Base-by-base conservation (phyloP, 2,113 vertebrate genomes). In the Protomyctophum bolini region DNA sequence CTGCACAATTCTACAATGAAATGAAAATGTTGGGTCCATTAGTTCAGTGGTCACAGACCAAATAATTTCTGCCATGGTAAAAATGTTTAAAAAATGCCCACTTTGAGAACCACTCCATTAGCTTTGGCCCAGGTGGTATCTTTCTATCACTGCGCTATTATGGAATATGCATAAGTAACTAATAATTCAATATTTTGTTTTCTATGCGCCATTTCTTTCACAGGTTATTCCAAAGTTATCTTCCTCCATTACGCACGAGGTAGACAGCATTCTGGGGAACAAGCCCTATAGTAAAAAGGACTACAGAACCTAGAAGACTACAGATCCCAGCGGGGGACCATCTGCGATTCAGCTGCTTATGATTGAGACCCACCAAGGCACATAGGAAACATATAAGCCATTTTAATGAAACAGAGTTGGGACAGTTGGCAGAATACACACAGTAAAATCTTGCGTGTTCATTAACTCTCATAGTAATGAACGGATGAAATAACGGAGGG, bases 231-330 rank as follows among this genome's bases (percentile, higher is more conserved):
- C 97, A 4, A 98, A 97, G 89, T 83, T 98, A 76, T 95, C 97
- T 0, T 95, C 95, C 69, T 96, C 96, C 74, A 92, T 96, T 2
- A 82, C 94, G 80, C 95, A 96, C 0, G 96, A 98, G 92, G 92
- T 98, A 28, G 96, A 98, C 62, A 95, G 94, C 83, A 97, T 98
- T 89, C 88, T 98, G 90, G 96, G 96, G 90, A 98, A 98, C 91
- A 98, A 97, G 88, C 95, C 96, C 68, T 95, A 94, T 89, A 96
- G 93, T 93, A 98, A 97, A 92, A 97, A 97, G 89, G 96, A 97
- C 92, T 96, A 95, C 88, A 83, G 96, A 71, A 95, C 95, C 81
- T 98, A 96, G 91, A 76, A 68, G 59, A 8, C 10, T 65, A 14
- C 52, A 41, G 33, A 41, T 28, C 10, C 5, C 52, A 6, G 55